phyloP scores from a whole-genome alignment of 2,888 invertebrate species.

The Apodemia zela region DNA sequence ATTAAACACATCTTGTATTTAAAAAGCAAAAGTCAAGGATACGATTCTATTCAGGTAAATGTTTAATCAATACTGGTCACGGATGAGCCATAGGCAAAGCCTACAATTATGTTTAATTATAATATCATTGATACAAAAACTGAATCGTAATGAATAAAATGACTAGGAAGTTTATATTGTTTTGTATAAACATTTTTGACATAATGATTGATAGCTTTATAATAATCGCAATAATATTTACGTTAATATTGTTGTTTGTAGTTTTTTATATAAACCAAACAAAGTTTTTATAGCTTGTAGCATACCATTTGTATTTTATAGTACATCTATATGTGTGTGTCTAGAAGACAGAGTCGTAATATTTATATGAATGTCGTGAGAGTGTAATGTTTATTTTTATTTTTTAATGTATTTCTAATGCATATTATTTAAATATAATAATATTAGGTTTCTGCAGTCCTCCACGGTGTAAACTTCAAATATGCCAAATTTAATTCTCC shows the following conservation, averaged over 20 bases:
- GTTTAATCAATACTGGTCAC: conserved; percentile 24
- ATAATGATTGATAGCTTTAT: conserved; percentile 6
- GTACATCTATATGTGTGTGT: too few species aligned
- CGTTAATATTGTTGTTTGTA: not conserved
- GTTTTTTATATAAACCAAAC: too few species aligned
- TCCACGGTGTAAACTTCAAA: too few species aligned
- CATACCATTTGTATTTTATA: too few species aligned
- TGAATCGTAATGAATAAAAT: not conserved
- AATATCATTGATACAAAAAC: conserved; percentile 17
- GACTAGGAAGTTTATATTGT: conserved; percentile 9
- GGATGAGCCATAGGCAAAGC: conserved; percentile 2
- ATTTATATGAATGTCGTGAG: too few species aligned
- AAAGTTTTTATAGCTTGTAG: too few species aligned
- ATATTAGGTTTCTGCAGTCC: too few species aligned
- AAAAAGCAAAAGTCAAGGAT: conserved; percentile 21
- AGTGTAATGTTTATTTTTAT: too few species aligned
- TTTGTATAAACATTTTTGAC: conserved; percentile 9
- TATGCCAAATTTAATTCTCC: too few species aligned
- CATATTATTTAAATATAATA: too few species aligned
- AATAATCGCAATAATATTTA: not conserved
- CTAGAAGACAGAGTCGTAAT: too few species aligned
- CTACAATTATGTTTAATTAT: conserved; percentile 27
- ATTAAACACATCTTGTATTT: conserved; percentile 14
- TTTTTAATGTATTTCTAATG: too few species aligned
- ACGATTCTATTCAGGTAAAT: conserved; percentile 21